Percentiles rank a stretch among this genome's conserved stretches.
phyloP scores from a whole-genome alignment of 2,888 invertebrate genomes.

The Opisthograptis luteolata region DNA sequence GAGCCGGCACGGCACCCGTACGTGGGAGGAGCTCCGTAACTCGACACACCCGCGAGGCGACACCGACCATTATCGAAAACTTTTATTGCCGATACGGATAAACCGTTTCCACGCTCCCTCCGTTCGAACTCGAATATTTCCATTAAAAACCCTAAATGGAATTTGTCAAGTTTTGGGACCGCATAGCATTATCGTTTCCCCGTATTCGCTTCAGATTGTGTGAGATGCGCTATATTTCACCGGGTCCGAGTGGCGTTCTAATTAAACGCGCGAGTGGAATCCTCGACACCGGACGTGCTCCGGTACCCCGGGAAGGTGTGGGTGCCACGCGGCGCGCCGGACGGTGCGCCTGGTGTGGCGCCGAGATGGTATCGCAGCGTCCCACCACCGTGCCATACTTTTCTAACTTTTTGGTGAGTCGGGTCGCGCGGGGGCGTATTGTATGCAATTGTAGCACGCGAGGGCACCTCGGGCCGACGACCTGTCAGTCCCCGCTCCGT shows the following conservation, averaged over 20 bases:
- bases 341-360: conserved; percentile 49
- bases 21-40: conserved; percentile 64
- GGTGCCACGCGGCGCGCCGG: conserved; percentile 45
- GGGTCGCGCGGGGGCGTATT: conserved; percentile 76
- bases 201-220: conserved; percentile 66
- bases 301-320: conserved; percentile 61
- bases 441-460: conserved; percentile 80
- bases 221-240: conserved; percentile 74
- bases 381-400: conserved; percentile 66
- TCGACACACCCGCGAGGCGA: conserved; percentile 55
- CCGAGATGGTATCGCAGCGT: conserved; percentile 66
- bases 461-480: conserved; percentile 78
- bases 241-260: conserved; percentile 68
- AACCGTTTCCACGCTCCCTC: conserved; percentile 50
- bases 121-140: conserved; percentile 50
- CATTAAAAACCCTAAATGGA: conserved; percentile 73
- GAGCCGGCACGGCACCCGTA: conserved; percentile 56
- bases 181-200: conserved; percentile 68
- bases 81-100: conserved; percentile 61
- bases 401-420: conserved; percentile 80
- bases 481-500: conserved; percentile 62
- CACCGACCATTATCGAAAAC: conserved; percentile 53
- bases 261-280: conserved; percentile 69
- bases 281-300: conserved; percentile 59
- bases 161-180: conserved; percentile 58